Conservation (phyloP, 2,797 vertebrate genomes). For the Allobates femoralis region DNA sequence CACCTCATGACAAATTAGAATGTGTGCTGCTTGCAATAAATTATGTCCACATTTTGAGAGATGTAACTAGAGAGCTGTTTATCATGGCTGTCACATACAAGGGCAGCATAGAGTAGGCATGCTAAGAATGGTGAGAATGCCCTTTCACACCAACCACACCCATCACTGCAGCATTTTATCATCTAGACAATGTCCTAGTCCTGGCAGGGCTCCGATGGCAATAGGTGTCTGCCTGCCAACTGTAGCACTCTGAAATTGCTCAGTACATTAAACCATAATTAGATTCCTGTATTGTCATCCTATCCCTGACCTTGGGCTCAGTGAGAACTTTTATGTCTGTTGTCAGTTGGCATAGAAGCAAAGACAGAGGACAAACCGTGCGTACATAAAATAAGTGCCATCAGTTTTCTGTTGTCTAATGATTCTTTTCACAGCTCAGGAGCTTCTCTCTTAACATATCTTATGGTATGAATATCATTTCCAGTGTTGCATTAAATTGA, state of each 20-base stretch:
- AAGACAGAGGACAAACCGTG: slow-evolving; percentile 33
- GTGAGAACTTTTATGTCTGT: slow-evolving; percentile 30
- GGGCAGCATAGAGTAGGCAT: background rate
- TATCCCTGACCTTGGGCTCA: slow-evolving; percentile 42
- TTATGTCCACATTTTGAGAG: background rate
- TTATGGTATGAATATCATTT: background rate
- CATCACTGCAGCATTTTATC: slow-evolving; percentile 14
- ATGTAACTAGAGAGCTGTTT: background rate
- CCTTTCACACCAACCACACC: slow-evolving; percentile 13
- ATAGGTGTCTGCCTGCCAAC: slow-evolving; percentile 47
- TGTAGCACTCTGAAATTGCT: slow-evolving; percentile 35
- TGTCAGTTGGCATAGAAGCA: slow-evolving; percentile 37
- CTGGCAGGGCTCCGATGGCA: slow-evolving; percentile 29
- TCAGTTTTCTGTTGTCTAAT: slow-evolving; percentile 9
- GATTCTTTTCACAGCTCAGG: background rate
- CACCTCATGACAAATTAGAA: too few species aligned
- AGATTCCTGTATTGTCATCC: slow-evolving; percentile 56
- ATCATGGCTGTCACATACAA: background rate
- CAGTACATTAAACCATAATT: slow-evolving; percentile 57
- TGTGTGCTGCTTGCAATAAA: background rate
- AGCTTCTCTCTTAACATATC: slow-evolving; percentile 2
- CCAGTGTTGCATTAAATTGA: slow-evolving; percentile 14
- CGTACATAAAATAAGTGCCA: slow-evolving; percentile 26
- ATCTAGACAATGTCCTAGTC: slow-evolving; percentile 6
- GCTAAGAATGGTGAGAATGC: slow-evolving; percentile 2